Percentiles rank a stretch among this genome's conserved stretches.
These are phyloP conservation scores for Conchocele bisecta DNA, from an alignment of 2,888 invertebrate species.

Conservation along the genomic window DNA sequence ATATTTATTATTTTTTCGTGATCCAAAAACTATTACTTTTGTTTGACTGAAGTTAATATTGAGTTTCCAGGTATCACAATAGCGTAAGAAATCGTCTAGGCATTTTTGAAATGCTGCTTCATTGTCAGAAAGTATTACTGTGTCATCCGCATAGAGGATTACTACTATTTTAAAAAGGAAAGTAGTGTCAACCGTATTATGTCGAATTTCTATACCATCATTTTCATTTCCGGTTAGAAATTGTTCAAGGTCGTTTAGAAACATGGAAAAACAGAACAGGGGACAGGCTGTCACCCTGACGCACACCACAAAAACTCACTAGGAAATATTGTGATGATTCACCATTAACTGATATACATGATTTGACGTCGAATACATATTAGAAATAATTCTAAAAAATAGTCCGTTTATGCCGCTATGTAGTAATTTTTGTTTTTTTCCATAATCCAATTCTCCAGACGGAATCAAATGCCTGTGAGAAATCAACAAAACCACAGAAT, in stretches of 20 bases:
- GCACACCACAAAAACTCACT: slow-evolving; percentile 19
- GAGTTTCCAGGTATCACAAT: slow-evolving; percentile 29
- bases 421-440: slow-evolving; percentile 24
- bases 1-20: slow-evolving; percentile 6
- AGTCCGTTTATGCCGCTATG: slow-evolving; percentile 18
- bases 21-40: slow-evolving; percentile 30
- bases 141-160: slow-evolving; percentile 38
- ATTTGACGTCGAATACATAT: slow-evolving; percentile 32
- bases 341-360: slow-evolving; percentile 18
- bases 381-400: slow-evolving; percentile 19
- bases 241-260: slow-evolving; percentile 2
- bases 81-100: slow-evolving; percentile 11
- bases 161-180: slow-evolving; percentile 13
- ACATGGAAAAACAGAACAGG: background rate
- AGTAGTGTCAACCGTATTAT: background rate
- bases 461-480: slow-evolving; percentile 30
- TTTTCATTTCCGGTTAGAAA: background rate
- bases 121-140: slow-evolving; percentile 27
- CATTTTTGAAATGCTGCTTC: slow-evolving; percentile 13
- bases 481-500: slow-evolving; percentile 30
- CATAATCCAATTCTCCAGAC: slow-evolving; percentile 15
- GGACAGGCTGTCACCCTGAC: slow-evolving; percentile 13
- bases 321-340: slow-evolving; percentile 7
- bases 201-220: background rate
- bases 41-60: slow-evolving; percentile 35